A percentile compares a stretch with the other conserved stretches of the same genome.
phyloP scores from a whole-genome alignment of 1,140 invertebrate species.

The Diprion similis region DNA sequence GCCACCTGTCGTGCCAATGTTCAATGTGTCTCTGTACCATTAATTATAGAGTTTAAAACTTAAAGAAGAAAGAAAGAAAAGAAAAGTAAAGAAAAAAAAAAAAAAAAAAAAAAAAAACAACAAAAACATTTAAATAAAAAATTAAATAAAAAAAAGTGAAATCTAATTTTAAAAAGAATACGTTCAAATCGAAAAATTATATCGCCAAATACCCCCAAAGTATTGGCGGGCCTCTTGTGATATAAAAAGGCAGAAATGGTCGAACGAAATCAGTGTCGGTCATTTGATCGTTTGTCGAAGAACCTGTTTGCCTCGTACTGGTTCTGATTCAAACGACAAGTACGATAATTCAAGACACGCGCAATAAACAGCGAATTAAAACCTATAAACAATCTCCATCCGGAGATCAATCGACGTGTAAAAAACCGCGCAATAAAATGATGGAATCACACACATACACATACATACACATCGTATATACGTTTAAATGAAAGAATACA shows the following conservation, averaged over 20 bases:
- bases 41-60: constrained; percentile 59
- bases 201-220: constrained; percentile 6
- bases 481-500: neutral
- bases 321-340: neutral
- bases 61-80: constrained; percentile 20
- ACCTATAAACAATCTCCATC: neutral
- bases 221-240: constrained; percentile 6
- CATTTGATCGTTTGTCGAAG: constrained; percentile 4
- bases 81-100: constrained; percentile 18
- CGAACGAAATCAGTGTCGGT: constrained; percentile 1
- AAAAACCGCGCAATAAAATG: neutral
- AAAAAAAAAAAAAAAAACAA: constrained; percentile 3
- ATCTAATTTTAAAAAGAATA: constrained; percentile 12
- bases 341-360: neutral
- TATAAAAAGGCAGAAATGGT: constrained; percentile 1
- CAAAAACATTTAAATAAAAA: neutral
- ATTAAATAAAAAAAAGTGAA: constrained; percentile 2
- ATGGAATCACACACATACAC: constrained; percentile 5
- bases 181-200: constrained; percentile 20
- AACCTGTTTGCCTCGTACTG: neutral
- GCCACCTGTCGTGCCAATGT: constrained; percentile 65
- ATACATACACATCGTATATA: neutral
- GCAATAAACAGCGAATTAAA: constrained; percentile 5
- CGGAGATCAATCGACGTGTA: neutral
- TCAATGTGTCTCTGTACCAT: constrained; percentile 63